Evolutionary conservation across 2,888 invertebrate genomes (phyloP).

Genomic region (Peribatodes rhomboidaria): DNA sequence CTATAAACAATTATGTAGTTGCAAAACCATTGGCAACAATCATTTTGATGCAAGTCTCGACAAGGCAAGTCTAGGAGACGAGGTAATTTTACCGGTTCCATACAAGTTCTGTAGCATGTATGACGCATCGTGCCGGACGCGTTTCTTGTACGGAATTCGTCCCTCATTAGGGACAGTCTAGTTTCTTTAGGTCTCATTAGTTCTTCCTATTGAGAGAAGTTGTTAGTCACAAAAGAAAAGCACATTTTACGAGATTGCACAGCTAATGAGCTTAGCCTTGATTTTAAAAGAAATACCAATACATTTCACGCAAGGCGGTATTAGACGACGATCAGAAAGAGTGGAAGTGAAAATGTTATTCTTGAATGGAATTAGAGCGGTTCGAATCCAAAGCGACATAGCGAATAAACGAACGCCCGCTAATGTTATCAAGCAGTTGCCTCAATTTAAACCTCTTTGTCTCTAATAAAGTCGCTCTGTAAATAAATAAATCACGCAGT

Average conservation of each 20-base stretch:
- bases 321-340: too few relatives aligned
- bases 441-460: not conserved
- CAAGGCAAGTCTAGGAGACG: not conserved
- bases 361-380: too few relatives aligned
- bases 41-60: not conserved
- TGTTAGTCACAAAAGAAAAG: constrained; percentile 3
- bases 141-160: constrained; percentile 35
- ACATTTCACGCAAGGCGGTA: too few relatives aligned
- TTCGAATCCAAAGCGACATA: too few relatives aligned
- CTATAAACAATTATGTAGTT: not conserved
- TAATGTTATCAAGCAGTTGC: not conserved
- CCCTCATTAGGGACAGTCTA: constrained; percentile 34
- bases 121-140: constrained; percentile 32
- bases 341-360: too few relatives aligned
- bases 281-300: not conserved
- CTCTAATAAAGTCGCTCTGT: constrained; percentile 6
- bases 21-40: not conserved
- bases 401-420: too few relatives aligned
- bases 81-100: constrained; percentile 5
- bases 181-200: constrained; percentile 44
- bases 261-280: not conserved
- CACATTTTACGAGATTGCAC: not conserved
- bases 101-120: not conserved
- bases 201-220: constrained; percentile 31
- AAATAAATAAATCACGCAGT: constrained; percentile 7